Conservation (phyloP, 2,888 invertebrate genomes). For the Sarcophaga carnaria region DNA sequence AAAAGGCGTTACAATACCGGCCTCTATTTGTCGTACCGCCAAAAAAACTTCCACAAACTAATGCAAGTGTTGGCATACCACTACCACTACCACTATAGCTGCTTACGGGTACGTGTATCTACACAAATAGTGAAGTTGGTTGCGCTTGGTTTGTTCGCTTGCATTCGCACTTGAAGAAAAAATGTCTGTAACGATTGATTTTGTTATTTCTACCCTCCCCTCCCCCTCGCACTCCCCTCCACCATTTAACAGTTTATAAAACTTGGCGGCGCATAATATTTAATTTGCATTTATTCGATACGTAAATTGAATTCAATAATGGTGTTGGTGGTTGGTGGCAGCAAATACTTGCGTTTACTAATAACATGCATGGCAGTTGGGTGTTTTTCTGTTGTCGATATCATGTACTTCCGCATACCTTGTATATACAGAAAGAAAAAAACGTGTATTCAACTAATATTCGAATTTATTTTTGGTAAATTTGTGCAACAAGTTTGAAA, state of each 20-base stretch:
- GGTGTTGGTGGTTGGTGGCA: background rate
- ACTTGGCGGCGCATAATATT: constrained; percentile 61
- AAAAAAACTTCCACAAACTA: constrained; percentile 25
- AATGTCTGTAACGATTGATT: constrained; percentile 64
- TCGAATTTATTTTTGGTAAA: constrained; percentile 21
- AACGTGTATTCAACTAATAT: too few species aligned
- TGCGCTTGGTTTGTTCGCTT: background rate
- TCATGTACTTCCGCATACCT: constrained; percentile 44
- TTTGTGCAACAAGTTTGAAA: background rate
- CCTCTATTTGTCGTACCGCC: constrained; percentile 46
- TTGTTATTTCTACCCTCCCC: background rate
- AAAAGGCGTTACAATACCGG: constrained; percentile 67
- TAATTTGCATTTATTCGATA: constrained; percentile 67
- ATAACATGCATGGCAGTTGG: constrained; percentile 31
- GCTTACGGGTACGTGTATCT: background rate
- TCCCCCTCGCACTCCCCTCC: too few species aligned
- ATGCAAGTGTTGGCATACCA: background rate
- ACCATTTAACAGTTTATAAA: constrained; percentile 61
- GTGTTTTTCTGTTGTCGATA: background rate
- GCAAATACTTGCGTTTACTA: constrained; percentile 9
- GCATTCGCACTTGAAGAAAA: constrained; percentile 59
- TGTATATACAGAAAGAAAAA: too few species aligned
- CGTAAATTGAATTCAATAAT: constrained; percentile 53
- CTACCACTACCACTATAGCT: background rate
- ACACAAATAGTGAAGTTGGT: background rate